These are phyloP conservation scores for Synodontis membranacea DNA, from an alignment of 2,113 vertebrate genomes.

Conservation along the genomic window DNA sequence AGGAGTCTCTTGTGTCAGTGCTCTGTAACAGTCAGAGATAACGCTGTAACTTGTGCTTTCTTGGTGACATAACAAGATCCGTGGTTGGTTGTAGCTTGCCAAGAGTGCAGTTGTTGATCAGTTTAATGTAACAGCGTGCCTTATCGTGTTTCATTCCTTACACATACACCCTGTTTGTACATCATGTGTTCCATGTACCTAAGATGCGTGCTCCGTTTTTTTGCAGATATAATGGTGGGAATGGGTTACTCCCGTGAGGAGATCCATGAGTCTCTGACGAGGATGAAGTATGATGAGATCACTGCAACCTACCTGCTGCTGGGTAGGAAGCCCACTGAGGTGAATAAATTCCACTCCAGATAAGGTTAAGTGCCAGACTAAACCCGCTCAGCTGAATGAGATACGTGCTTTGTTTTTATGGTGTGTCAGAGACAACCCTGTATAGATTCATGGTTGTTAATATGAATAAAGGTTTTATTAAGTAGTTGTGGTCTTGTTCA, in stretches of 20 bases:
- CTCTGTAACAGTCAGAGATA: neutral
- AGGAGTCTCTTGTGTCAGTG: neutral
- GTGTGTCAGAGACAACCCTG: neutral
- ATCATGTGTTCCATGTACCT: neutral
- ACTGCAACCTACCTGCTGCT: conserved; percentile 94
- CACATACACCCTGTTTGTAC: neutral
- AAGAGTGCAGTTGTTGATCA: neutral
- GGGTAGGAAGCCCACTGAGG: conserved; percentile 73
- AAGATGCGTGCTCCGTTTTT: neutral
- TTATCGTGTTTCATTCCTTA: neutral
- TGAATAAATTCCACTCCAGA: conserved; percentile 18
- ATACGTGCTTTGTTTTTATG: neutral
- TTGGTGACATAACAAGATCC: neutral
- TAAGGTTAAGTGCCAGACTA: neutral
- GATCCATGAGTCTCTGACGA: conserved; percentile 83
- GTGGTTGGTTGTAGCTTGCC: neutral
- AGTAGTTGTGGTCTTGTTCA: neutral
- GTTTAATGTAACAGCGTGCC: neutral
- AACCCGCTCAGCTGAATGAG: neutral
- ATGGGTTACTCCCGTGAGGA: conserved; percentile 92
- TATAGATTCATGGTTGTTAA: neutral
- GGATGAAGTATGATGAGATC: conserved; percentile 90
- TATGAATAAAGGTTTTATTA: neutral
- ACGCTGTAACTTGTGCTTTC: neutral
- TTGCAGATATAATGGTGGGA: conserved; percentile 88